Evolutionary conservation across 2,888 invertebrate genomes (phyloP).

Genomic region (Aproaerema taeniolella): DNA sequence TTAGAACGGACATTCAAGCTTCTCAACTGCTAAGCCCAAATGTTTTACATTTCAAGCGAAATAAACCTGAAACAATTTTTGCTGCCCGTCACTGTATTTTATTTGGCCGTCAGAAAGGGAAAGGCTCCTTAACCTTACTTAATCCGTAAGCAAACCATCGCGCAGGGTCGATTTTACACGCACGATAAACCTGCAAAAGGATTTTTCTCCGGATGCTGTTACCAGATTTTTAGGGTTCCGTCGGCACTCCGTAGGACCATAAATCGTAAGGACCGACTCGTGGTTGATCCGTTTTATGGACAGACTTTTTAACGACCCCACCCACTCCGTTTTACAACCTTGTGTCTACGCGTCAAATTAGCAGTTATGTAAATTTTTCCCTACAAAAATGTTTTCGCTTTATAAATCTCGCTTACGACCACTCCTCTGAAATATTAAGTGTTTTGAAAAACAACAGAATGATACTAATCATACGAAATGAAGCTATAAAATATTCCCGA

Average conservation of each 20-base stretch:
- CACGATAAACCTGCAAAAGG: conserved; percentile 49
- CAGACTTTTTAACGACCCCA: conserved; percentile 44
- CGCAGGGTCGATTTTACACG: conserved; percentile 49
- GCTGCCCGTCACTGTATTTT: conserved; percentile 10
- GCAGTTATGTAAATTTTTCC: conserved; percentile 4
- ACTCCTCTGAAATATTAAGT: no score
- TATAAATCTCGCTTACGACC: no score
- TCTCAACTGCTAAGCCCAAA: no score
- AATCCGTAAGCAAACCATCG: conserved; percentile 46
- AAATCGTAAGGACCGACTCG: conserved; percentile 41
- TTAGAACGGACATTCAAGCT: no score
- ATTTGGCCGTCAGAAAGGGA: conserved; percentile 10
- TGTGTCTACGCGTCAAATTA: conserved; percentile 1
- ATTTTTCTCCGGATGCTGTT: conserved; percentile 38
- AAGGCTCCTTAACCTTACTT: conserved; percentile 40
- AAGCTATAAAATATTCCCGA: conserved; percentile 7
- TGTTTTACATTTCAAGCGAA: no score
- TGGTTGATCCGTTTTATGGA: conserved; percentile 46
- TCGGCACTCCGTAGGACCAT: conserved; percentile 28
- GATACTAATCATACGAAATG: background rate
- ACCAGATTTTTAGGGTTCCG: conserved; percentile 21
- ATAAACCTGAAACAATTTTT: no score
- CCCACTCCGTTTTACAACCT: conserved; percentile 22
- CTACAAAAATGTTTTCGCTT: no score
- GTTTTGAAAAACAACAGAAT: no score